phyloP scores from a whole-genome alignment of 2,888 invertebrate genomes.

The Helicoverpa assulta region DNA sequence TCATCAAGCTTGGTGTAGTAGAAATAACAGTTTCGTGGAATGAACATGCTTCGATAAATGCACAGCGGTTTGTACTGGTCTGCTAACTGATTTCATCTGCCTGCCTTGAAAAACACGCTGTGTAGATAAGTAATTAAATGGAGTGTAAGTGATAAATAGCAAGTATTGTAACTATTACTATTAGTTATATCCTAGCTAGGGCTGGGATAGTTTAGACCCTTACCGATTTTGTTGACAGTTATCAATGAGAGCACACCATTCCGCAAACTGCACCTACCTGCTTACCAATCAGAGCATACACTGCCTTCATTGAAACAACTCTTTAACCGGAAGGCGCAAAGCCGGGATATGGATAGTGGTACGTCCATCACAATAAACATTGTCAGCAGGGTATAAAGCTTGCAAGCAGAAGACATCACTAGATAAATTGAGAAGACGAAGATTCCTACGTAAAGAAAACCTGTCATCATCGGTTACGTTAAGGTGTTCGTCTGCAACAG shows the following conservation, averaged over 20 bases:
- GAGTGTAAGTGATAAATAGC: constrained; percentile 1
- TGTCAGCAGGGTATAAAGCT: constrained; percentile 16
- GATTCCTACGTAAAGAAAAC: neutral
- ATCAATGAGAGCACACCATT: neutral
- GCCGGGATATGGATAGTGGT: constrained; percentile 10
- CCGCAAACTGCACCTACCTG: neutral
- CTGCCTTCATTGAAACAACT: neutral
- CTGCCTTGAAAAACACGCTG: constrained; percentile 3
- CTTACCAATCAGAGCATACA: neutral
- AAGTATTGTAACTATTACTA: neutral
- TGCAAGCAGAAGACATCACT: too few relatives aligned
- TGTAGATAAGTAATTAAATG: constrained; percentile 21
- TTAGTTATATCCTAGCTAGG: constrained; percentile 5
- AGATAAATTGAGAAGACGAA: neutral
- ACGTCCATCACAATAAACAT: constrained; percentile 21
- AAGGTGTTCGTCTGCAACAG: constrained; percentile 2
- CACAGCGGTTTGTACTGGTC: neutral
- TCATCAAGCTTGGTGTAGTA: constrained; percentile 22
- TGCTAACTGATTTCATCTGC: constrained; percentile 6
- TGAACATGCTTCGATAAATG: constrained; percentile 18
- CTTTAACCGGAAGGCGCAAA: neutral
- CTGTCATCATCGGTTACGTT: neutral
- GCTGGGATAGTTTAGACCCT: constrained; percentile 25
- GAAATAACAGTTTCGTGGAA: constrained; percentile 23
- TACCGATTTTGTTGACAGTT: constrained; percentile 48